Evolutionary conservation across 2,888 invertebrate genomes (phyloP), one percentile per base, ranked within the genome.

Genomic region (Hyposoter didymator): DNA sequence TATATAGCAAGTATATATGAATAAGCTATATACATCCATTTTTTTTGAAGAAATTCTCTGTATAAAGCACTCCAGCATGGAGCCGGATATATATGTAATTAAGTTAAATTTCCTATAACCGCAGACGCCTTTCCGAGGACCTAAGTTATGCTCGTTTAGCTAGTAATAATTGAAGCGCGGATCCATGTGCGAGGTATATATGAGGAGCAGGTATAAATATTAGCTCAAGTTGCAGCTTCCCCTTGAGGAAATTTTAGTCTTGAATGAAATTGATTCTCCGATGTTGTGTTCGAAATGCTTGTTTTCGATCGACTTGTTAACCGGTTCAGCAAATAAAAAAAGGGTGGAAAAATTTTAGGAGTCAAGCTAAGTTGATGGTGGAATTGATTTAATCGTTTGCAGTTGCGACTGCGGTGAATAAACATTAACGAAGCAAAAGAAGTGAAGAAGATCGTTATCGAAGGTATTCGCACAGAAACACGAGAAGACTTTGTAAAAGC

Each of bases 401-500:
- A 52, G 22, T 19, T 12, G 28, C 55, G 28, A 14, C 19, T 67
- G 72, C n/a, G 22, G n/a, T 10, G 22, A 69, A 67, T 59, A 82
- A 35, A 43, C 39, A 49, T 39, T n/a, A 64, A 70, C 35, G 52
- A n/a, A n/a, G 49, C 14, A 55, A 52, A 45, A 39, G 17, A 59
- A 69, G 59, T 43, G 78, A 64, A 39, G 45, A 70, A 69, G 59
- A 78, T 78, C 74, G 83, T 79, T 75, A 84, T 79, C 74, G 74
- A 75, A 59, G 62, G 74, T 64, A 74, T 84, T 69, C 67, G 39
- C 74, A 66, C 69, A 47, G 78, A 79, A 84, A 79, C 83, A 74
- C 78, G 73, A 78, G 79, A 84, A 62, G 79, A 64, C 43, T 64
- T 64, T 74, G 66, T 74, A 45, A 79, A 84, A 84, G 47, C 78